phyloP scores from a whole-genome alignment of 2,113 vertebrate species.

The Macaca mulatta region DNA sequence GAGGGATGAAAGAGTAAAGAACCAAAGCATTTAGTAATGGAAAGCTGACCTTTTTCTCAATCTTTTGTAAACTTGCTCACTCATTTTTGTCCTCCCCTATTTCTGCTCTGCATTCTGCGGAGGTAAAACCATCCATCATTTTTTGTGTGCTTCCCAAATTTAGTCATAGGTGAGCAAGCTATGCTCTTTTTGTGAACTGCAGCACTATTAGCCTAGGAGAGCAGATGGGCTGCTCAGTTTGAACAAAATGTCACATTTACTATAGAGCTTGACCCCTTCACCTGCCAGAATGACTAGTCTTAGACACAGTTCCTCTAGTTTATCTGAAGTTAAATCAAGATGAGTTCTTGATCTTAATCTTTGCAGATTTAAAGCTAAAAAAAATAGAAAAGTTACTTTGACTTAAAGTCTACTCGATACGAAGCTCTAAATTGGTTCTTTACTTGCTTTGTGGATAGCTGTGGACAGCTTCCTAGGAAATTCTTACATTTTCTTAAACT shows the following conservation, averaged over 20 bases:
- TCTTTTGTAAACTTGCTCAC: not conserved
- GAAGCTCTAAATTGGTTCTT: conserved; percentile 15
- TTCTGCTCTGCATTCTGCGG: not conserved
- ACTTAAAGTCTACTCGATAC: not conserved
- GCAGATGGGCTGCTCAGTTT: conserved; percentile 59
- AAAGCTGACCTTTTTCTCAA: not conserved
- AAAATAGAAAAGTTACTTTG: conserved; percentile 2
- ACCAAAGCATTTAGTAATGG: not conserved
- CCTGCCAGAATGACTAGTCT: not conserved
- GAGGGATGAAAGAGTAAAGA: not conserved
- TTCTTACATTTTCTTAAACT: not conserved
- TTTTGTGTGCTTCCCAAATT: not conserved
- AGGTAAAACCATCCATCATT: not conserved
- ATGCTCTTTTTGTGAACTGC: not conserved
- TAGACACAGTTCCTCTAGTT: conserved; percentile 8
- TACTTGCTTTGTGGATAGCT: not conserved
- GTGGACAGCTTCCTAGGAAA: not conserved
- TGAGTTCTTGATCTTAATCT: not conserved
- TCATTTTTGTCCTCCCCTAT: not conserved
- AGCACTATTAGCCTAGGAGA: not conserved
- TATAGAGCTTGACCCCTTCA: not conserved
- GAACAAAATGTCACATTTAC: conserved; percentile 33
- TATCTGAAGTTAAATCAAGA: not conserved
- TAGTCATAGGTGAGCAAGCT: not conserved
- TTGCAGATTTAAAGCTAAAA: not conserved